A percentile compares a stretch with the other conserved stretches of the same genome.
Evolutionary conservation across 2,113 vertebrate genomes (phyloP).

Genomic region (Anhinga anhinga): DNA sequence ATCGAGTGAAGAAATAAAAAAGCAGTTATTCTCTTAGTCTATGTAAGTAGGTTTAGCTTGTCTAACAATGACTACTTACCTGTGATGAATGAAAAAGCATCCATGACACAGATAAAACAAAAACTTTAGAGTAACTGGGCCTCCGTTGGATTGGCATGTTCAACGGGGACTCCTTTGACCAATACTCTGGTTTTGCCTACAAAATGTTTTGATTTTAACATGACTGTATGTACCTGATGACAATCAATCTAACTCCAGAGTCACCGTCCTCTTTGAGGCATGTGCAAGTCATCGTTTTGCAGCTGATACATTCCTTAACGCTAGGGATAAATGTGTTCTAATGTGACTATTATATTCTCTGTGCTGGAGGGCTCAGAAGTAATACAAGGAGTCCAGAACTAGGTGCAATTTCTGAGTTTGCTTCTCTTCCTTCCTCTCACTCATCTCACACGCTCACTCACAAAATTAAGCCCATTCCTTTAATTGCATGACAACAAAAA

Average conservation of each 20-base stretch:
- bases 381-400: background rate
- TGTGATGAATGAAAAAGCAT: background rate
- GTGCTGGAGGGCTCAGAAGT: background rate
- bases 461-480: background rate
- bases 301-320: background rate
- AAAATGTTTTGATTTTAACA: background rate
- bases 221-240: background rate
- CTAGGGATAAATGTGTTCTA: background rate
- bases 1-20: constrained; percentile 63
- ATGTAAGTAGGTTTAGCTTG: background rate
- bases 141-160: background rate
- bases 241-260: background rate
- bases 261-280: background rate
- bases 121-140: background rate
- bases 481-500: background rate
- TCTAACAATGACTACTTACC: constrained; percentile 34
- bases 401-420: background rate
- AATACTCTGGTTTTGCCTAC: background rate
- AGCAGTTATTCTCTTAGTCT: constrained; percentile 50
- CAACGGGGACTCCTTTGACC: background rate
- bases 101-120: background rate
- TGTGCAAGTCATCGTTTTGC: background rate
- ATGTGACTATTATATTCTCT: background rate
- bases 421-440: background rate
- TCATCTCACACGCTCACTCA: background rate